Percentiles rank a stretch among this genome's conserved stretches.
Evolutionary conservation across 2,888 invertebrate species (phyloP).

Genomic region (Nebria salina): DNA sequence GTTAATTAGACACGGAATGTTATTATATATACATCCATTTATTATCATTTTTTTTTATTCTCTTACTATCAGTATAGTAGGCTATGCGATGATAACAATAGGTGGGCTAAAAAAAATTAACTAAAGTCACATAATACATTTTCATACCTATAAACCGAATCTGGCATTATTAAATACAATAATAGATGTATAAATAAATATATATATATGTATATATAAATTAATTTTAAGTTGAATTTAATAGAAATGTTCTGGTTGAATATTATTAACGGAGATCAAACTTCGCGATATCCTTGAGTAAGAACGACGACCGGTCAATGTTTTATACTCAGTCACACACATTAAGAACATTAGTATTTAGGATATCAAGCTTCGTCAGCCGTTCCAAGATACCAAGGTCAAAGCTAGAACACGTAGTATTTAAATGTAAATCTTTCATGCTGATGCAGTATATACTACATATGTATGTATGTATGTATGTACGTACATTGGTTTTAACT

Average conservation of each 20-base stretch:
- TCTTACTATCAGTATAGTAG: background rate
- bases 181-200: constrained; percentile 36
- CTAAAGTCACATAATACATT: too few species aligned
- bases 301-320: constrained; percentile 23
- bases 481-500: too few species aligned
- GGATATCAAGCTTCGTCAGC: constrained; percentile 38
- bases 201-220: constrained; percentile 42
- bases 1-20: background rate
- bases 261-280: too few species aligned
- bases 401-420: background rate
- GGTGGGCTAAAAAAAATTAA: too few species aligned
- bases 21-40: background rate
- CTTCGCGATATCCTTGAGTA: background rate
- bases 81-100: too few species aligned
- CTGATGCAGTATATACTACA: too few species aligned
- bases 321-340: background rate
- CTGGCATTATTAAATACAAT: background rate
- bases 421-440: too few species aligned
- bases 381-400: constrained; percentile 37
- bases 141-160: too few species aligned
- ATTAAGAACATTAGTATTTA: constrained; percentile 26
- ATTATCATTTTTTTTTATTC: background rate
- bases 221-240: constrained; percentile 18
- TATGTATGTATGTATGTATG: too few species aligned
- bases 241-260: background rate